Base-by-base conservation (phyloP, 2,113 vertebrate genomes). In the Cercocebus atys region DNA sequence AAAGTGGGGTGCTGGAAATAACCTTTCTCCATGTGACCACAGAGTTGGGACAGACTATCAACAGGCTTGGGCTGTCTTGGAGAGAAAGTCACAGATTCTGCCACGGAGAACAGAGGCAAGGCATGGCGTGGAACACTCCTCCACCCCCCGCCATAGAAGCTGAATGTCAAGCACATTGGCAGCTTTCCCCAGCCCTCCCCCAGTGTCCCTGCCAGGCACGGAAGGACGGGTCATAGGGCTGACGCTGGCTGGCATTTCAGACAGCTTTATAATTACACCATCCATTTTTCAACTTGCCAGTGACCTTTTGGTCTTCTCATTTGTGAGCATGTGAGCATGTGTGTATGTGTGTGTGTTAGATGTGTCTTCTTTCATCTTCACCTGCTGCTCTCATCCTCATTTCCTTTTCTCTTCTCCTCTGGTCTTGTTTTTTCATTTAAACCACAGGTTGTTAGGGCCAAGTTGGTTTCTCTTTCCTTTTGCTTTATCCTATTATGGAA, bases 251-350 rank as follows among this genome's bases (percentile, higher is more conserved):
- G 88, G 90, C 84, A 64, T 72, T 66, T 85, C 45, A 50, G 90
- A 92, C 90, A 81, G 90, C 84, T 94, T 94, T 72, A 80, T 94
- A 90, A 97, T 96, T 83, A 88, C 30, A 23, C 61, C 32, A 50
- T 43, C 35, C 70, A 38, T 70, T 78, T 76, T 84, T 61, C 73
- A 73, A 22, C 43, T 73, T n/a, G 68, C 88, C 64, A 13, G 59
- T 57, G 7, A 80, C 82, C 94, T 86, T 88, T 35, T 38, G 66
- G 64, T 61, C 66, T 72, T 59, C 75, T 88, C 72, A 8, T 12
- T 10, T 40, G 82, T 73, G 55, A 40, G 57, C 0, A 0, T n/a
- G 30, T 13, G 38, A 43, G 72, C 40, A 3, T 43, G 38, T 73
- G 38, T 73, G 38, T 73, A n/a, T 40, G 27, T 18, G 75, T 38